Evolutionary conservation across 2,113 vertebrate species (phyloP).

Genomic region (Eulemur rufifrons): DNA sequence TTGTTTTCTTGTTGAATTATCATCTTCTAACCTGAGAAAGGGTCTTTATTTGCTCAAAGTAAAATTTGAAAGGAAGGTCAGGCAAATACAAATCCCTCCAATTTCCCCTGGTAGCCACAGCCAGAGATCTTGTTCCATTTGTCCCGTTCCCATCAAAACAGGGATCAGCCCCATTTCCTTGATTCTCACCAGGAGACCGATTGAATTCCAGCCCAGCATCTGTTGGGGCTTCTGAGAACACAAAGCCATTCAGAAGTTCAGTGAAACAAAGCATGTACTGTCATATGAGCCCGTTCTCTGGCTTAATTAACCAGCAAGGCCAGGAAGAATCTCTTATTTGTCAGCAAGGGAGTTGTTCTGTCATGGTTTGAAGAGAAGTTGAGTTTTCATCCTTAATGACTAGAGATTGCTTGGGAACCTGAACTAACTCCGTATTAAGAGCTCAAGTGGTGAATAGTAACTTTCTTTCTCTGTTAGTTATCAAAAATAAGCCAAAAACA

Average conservation of each 20-base stretch:
- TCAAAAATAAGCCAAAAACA: conserved; percentile 12
- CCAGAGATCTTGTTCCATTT: conserved; percentile 62
- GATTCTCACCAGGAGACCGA: conserved; percentile 79
- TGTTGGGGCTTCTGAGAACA: conserved; percentile 83
- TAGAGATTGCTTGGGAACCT: conserved; percentile 40
- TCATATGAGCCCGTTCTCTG: conserved; percentile 70
- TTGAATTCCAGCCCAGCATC: conserved; percentile 80
- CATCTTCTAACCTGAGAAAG: background rate
- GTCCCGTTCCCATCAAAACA: conserved; percentile 67
- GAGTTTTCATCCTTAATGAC: conserved; percentile 55
- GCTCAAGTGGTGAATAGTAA: background rate
- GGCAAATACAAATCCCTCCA: background rate
- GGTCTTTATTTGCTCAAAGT: conserved; percentile 50
- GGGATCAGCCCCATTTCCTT: conserved; percentile 62
- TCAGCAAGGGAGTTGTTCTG: conserved; percentile 74
- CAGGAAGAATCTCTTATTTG: conserved; percentile 73
- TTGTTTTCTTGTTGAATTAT: conserved; percentile 46
- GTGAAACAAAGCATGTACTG: conserved; percentile 83
- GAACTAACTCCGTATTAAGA: background rate
- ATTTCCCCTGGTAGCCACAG: conserved; percentile 53
- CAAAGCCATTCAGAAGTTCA: conserved; percentile 81
- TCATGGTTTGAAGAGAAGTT: background rate
- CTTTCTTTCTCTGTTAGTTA: background rate
- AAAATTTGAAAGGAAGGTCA: conserved; percentile 35
- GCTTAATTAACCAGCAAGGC: conserved; percentile 80